Evolutionary conservation across 92 coral and sea anemone genomes (phyloP), one percentile per base, ranked within the genome.

Genomic region (Nematostella vectensis): DNA sequence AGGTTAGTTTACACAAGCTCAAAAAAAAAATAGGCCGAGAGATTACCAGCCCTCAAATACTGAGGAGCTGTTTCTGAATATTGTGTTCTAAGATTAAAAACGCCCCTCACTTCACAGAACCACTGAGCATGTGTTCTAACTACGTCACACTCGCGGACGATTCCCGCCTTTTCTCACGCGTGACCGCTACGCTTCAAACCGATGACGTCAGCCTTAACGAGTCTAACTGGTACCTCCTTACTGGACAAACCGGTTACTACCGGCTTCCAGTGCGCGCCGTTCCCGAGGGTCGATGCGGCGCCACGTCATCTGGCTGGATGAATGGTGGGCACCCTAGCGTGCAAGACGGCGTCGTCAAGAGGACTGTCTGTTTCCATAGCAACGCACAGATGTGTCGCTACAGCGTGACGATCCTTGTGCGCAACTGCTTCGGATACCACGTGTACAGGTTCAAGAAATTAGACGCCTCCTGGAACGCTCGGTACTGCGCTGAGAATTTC

Each of bases 221-320:
- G 40, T 6, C 40, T 33, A 15, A 33, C 40, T 33, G 40, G 40
- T 33, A 6, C 15, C 8, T 15, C 6, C 15, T 33, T 33, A 33
- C 40, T 15, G 40, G 40, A 6, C 40, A 33, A 33, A 33, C 40
- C 6, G 40, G 40, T 33, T 33, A 33, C 15, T 33, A 33, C 40
- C 40, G 40, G 40, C 15, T 33, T 6, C 8, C 40, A 33, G 15
- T 15, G 15, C 15, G 8, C 15, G 6, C 8, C 27, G 37, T 58
- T 17, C 50, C 64, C 2, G 27, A 40, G 31, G 42, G 42, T 36
- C 48, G 51, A 15, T 58, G 64, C 42, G 64, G 64, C 17, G n/a
- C 64, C 16, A 50, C 25, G 51, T 31, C 64, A 11, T 36, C 64
- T 23, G 64, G 64, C 21, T 58, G 64, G 64, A 13, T 58, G 36